Conservation (phyloP, 2,888 invertebrate genomes). For the Eupithecia dodoneata region DNA sequence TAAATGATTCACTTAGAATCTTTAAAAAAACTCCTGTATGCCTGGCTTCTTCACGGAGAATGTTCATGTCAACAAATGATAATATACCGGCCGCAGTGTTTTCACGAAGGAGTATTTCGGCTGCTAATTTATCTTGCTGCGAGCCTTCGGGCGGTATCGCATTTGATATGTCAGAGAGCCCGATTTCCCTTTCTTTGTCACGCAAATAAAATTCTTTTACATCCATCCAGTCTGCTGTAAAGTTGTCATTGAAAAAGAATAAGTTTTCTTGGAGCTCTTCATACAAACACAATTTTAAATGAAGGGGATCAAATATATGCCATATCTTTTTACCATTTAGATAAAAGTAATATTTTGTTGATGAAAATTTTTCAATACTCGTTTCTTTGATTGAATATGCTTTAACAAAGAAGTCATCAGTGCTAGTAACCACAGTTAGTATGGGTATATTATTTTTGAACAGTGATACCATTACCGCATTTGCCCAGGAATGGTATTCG, state of each 20-base stretch:
- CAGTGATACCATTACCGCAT: not conserved
- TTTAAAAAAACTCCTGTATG: not conserved
- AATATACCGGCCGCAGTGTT: not conserved
- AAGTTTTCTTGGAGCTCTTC: slow-evolving; percentile 13
- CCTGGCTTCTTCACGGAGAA: not conserved
- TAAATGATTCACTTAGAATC: not conserved
- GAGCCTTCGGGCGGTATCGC: not conserved
- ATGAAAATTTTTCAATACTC: not conserved
- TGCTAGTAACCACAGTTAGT: not conserved
- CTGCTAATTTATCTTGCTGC: not conserved
- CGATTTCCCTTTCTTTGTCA: not conserved
- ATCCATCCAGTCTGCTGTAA: not conserved
- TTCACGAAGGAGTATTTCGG: not conserved
- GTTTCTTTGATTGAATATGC: not conserved
- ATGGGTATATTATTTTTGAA: not conserved
- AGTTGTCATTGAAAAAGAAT: not conserved
- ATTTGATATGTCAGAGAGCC: not conserved
- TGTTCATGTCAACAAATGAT: not conserved
- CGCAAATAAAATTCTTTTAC: not conserved
- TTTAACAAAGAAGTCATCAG: not conserved
- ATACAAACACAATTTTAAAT: slow-evolving; percentile 23
- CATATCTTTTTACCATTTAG: slow-evolving; percentile 34
- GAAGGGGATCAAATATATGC: slow-evolving; percentile 21
- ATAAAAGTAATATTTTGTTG: not conserved
- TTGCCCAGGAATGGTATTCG: not conserved